Conservation (phyloP, 2,797 vertebrate species). For the Danio aesculapii region DNA sequence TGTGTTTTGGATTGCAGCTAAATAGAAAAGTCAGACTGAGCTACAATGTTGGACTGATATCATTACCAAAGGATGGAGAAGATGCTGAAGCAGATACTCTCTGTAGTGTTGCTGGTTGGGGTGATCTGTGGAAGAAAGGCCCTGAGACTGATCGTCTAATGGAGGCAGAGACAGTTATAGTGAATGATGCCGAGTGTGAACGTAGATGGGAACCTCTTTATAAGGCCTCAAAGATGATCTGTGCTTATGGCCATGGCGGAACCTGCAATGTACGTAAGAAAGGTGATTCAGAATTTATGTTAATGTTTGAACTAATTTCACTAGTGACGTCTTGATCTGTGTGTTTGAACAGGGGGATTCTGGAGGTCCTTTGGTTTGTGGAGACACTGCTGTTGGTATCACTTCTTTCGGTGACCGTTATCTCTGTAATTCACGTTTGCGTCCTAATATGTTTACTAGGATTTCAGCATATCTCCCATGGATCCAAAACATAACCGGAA, state of each 20-base stretch:
- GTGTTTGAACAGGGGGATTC: conserved; percentile 18
- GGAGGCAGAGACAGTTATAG: conserved; percentile 39
- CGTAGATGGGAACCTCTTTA: rapidly evolving
- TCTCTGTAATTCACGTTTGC: too few species aligned
- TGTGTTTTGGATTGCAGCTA: background rate
- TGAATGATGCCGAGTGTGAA: background rate
- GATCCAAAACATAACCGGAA: background rate
- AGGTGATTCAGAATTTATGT: background rate
- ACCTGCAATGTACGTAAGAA: background rate
- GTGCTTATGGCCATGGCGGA: background rate
- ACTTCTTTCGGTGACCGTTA: too few species aligned
- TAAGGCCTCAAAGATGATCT: background rate
- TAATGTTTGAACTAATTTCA: background rate
- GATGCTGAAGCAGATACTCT: background rate
- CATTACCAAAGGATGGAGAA: conserved; percentile 16
- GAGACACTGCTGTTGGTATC: too few species aligned
- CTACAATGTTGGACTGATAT: background rate
- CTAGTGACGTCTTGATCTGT: background rate
- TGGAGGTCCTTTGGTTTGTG: background rate
- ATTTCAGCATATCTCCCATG: conserved; percentile 19
- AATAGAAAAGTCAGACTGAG: background rate
- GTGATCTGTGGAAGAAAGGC: rapidly evolving
- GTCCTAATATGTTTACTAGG: too few species aligned
- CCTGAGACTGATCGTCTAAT: rapidly evolving
- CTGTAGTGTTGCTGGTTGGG: conserved; percentile 64